phyloP scores from a whole-genome alignment of 2,113 vertebrate species.

The Capreolus pygargus region DNA sequence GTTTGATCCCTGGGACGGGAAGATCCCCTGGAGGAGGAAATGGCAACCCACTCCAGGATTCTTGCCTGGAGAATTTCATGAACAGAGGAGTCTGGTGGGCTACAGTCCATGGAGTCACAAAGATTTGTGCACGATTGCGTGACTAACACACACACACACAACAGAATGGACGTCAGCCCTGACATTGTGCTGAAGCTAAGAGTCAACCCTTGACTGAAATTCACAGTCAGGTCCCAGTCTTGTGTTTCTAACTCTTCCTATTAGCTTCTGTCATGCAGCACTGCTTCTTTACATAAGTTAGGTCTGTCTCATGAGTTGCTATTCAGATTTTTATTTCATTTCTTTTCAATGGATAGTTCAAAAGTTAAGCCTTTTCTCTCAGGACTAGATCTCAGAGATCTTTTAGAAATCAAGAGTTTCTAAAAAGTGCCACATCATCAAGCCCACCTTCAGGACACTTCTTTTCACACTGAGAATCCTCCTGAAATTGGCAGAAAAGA shows the following conservation, averaged over 20 bases:
- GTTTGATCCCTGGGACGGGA: background rate
- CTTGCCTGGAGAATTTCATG: background rate
- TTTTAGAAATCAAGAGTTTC: conserved; percentile 35
- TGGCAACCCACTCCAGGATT: background rate
- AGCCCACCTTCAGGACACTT: background rate
- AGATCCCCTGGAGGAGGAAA: background rate
- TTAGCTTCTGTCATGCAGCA: background rate
- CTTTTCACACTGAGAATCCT: background rate
- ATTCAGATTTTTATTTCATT: conserved; percentile 24
- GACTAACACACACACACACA: background rate
- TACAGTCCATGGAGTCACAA: background rate
- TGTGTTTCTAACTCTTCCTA: background rate
- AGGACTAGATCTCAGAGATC: background rate
- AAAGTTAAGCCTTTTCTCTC: background rate
- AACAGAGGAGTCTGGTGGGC: background rate
- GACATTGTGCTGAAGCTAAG: background rate
- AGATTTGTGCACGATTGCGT: background rate
- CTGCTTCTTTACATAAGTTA: background rate
- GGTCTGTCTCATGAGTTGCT: background rate
- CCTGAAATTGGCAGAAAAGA: conserved; percentile 7
- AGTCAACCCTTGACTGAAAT: rapidly evolving
- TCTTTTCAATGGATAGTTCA: background rate
- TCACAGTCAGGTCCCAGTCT: background rate
- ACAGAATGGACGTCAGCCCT: background rate
- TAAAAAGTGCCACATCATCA: background rate